Evolutionary conservation across 53 echinoderm and acorn worm species (phyloP), one percentile per base, ranked within the genome.

Genomic region (Holothuria leucospilota): DNA sequence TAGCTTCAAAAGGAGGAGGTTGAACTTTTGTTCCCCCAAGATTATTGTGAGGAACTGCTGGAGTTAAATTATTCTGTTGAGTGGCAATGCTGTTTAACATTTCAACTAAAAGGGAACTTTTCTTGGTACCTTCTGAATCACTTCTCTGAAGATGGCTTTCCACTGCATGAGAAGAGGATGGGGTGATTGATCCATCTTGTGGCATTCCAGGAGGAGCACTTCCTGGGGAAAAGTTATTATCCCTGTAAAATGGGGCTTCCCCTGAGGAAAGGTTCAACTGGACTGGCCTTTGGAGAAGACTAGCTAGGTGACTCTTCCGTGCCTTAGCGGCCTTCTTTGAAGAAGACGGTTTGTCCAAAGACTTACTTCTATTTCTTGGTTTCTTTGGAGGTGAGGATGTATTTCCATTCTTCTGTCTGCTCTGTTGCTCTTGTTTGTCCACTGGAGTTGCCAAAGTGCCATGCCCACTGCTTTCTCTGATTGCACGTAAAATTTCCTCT

Each of bases 401-500:
- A 20, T 62, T 23, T 63, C 25, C 40, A 39, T 40, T 25, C 67
- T 23, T 65, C 68, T 67, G 68, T 34, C 10, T 62, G 25, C 7
- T 18, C 20, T 10, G 24, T 9, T 13, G 28, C 18, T 18, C 61
- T 25, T 25, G 21, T 18, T 59, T 81, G 78, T 14, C 51, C 62
- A 59, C 24, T 29, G 81, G 61, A 8, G 30, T 16, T 3, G 81
- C 39, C 20, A 41, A 21, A 80, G 30, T 60, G 23, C 61, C 29
- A 9, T 83, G 67, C 25, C 41, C 67, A 66, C 65, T 66, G 9
- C 84, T 64, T 52, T 67, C 68, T 16, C 84, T 64, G 16, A 83
- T 83, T 66, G 84, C 84, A 66, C 68, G 84, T 34, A 63, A 30
- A 40, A 87, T 67, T 34, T 87, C 79, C 63, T 87, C 87, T 7